A percentile compares a stretch with the other conserved stretches of the same genome.
Conservation (phyloP, 30 jellyfish, hydroid and myxozoan genomes). For the Clytia hemisphaerica region DNA sequence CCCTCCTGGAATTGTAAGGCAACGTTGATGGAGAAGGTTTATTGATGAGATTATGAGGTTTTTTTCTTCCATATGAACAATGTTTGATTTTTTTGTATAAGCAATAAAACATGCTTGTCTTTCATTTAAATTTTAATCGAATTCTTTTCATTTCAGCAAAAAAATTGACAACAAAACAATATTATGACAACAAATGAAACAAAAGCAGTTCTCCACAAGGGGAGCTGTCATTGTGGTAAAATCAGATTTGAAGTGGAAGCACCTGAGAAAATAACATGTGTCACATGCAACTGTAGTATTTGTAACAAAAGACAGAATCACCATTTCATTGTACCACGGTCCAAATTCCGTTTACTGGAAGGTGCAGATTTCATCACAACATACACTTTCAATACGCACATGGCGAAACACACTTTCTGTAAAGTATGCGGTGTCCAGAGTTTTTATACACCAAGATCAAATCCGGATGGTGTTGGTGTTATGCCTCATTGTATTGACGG, state of each 20-base stretch:
- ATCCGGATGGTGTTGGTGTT: slow-evolving; percentile 91
- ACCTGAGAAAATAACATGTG: slow-evolving; percentile 39
- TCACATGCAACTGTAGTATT: slow-evolving; percentile 81
- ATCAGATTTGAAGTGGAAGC: slow-evolving; percentile 64
- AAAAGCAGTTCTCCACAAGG: slow-evolving; percentile 40
- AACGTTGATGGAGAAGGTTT: too few species aligned
- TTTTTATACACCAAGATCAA: slow-evolving; percentile 83
- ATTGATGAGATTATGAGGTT: too few species aligned
- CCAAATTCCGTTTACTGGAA: slow-evolving; percentile 40
- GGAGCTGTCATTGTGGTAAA: slow-evolving; percentile 96
- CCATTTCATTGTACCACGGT: slow-evolving; percentile 81
- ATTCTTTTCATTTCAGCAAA: too few species aligned
- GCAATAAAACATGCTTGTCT: too few species aligned
- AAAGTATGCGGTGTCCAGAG: slow-evolving; percentile 94
- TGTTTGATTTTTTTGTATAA: too few species aligned
- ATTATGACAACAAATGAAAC: too few species aligned
- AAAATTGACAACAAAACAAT: too few species aligned
- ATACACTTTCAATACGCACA: slow-evolving; percentile 83
- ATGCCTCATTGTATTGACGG: slow-evolving; percentile 94
- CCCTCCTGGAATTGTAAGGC: too few species aligned
- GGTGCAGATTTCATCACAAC: slow-evolving; percentile 72
- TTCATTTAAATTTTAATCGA: too few species aligned
- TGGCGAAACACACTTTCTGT: slow-evolving; percentile 84
- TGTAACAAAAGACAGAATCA: slow-evolving; percentile 73
- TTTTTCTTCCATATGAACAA: too few species aligned